Conservation (phyloP, 2,113 vertebrate genomes). For the Dryoscopus gambensis region DNA sequence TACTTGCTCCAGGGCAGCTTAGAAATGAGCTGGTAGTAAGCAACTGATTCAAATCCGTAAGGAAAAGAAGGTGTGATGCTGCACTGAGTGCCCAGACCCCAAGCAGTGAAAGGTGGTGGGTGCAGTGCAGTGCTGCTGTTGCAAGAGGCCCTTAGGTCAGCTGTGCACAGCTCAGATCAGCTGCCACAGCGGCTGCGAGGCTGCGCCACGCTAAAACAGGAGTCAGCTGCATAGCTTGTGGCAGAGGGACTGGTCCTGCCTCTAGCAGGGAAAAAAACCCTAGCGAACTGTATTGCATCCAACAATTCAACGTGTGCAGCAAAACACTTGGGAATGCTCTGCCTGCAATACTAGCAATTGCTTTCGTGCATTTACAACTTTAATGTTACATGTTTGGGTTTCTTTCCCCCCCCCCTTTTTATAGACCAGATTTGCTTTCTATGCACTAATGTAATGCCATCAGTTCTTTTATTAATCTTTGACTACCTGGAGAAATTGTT, state of each 20-base stretch:
- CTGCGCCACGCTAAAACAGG: accelerated
- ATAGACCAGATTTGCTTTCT: not conserved
- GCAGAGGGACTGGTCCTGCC: not conserved
- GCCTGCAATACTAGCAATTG: not conserved
- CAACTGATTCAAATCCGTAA: not conserved
- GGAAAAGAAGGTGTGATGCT: not conserved
- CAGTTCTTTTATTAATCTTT: not conserved
- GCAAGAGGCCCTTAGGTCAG: accelerated
- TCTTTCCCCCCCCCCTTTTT: no score
- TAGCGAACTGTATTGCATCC: not conserved
- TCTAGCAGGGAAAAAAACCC: accelerated
- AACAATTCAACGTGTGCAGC: accelerated
- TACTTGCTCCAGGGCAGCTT: accelerated
- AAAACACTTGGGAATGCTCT: not conserved
- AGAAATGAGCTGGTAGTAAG: accelerated
- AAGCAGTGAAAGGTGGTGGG: accelerated
- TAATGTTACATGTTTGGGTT: not conserved
- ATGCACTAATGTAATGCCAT: not conserved
- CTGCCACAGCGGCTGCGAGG: not conserved
- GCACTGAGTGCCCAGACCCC: accelerated
- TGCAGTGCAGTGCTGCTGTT: accelerated
- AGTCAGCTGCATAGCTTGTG: accelerated
- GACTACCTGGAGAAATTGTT: not conserved
- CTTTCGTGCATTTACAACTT: not conserved
- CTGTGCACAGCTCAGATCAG: accelerated